Percentiles rank a stretch among this genome's conserved stretches.
phyloP scores from a whole-genome alignment of 2,113 vertebrate species.

The Anoura caudifer region DNA sequence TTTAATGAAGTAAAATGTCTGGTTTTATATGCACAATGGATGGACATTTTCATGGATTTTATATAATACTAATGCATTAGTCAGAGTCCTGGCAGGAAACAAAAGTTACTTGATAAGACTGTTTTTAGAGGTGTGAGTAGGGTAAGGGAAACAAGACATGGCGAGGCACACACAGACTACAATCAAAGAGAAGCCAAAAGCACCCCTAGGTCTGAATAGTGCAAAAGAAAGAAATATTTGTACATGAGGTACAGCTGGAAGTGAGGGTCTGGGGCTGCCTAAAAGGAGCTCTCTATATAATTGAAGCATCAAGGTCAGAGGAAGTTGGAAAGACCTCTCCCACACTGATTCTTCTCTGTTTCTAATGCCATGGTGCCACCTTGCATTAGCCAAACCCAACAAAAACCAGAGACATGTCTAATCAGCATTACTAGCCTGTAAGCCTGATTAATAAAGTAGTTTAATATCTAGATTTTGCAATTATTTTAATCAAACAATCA shows the following conservation, averaged over 20 bases:
- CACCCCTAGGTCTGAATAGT: neutral
- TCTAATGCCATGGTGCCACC: neutral
- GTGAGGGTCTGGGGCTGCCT: neutral
- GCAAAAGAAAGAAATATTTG: neutral
- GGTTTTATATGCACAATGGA: neutral
- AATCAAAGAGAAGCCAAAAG: neutral
- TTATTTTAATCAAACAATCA: neutral
- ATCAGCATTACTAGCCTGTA: neutral
- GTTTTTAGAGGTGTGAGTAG: neutral
- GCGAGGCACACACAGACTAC: neutral
- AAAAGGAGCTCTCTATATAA: neutral
- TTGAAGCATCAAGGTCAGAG: neutral
- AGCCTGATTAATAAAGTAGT: neutral
- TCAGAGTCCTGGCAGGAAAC: neutral
- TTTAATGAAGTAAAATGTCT: neutral
- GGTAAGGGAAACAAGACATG: neutral
- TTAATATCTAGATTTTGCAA: neutral
- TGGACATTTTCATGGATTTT: neutral
- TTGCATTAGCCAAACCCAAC: neutral
- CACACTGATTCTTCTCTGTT: neutral
- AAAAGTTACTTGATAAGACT: neutral
- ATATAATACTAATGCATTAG: neutral
- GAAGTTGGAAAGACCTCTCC: neutral
- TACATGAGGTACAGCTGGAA: neutral
- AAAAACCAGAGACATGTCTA: neutral